Base-by-base conservation (phyloP, 2,113 vertebrate species). In the Chaenocephalus aceratus region DNA sequence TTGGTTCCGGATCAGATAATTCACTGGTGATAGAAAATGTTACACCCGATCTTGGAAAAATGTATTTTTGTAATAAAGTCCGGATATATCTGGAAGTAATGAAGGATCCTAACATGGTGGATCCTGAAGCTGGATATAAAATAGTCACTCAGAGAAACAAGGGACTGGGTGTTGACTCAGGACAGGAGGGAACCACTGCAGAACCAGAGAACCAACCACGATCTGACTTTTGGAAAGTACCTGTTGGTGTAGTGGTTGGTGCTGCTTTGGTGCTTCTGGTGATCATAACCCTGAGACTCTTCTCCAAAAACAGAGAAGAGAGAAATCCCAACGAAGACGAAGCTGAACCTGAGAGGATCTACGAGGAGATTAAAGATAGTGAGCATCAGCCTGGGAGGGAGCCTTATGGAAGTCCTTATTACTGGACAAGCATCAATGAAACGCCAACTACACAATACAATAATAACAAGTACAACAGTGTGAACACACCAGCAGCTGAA, bases 31-130 rank as follows among this genome's bases (percentile, higher is more conserved):
- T 87, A 16, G 23, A 0, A 1, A n/a, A 52, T 0, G 79, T 83
- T 0, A 14, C 30, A 4, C 0, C 0, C 0, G 10, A 0, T 2
- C 77, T 82, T n/a, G 2, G 10, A 2, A 0, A 0, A 1, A 3
- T 34, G 46, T 87, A 83, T 59, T 8, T 51, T 0, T 89, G 87
- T 23, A 87, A 85, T 23, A 23, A n/a, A n/a, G n/a, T n/a, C n/a
- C n/a, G n/a, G n/a, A n/a, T n/a, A n/a, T n/a, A n/a, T n/a, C n/a
- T n/a, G n/a, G n/a, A n/a, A n/a, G n/a, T n/a, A n/a, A n/a, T n/a
- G n/a, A n/a, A n/a, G n/a, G n/a, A n/a, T n/a, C n/a, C n/a, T n/a
- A n/a, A n/a, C n/a, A n/a, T n/a, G n/a, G n/a, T n/a, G n/a, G n/a
- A n/a, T n/a, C n/a, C n/a, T n/a, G n/a, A n/a, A n/a, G n/a, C n/a